Evolutionary conservation across 64 coral and sea anemone species (phyloP), one percentile per base, ranked within the genome.

Genomic region (Orbicella faveolata): DNA sequence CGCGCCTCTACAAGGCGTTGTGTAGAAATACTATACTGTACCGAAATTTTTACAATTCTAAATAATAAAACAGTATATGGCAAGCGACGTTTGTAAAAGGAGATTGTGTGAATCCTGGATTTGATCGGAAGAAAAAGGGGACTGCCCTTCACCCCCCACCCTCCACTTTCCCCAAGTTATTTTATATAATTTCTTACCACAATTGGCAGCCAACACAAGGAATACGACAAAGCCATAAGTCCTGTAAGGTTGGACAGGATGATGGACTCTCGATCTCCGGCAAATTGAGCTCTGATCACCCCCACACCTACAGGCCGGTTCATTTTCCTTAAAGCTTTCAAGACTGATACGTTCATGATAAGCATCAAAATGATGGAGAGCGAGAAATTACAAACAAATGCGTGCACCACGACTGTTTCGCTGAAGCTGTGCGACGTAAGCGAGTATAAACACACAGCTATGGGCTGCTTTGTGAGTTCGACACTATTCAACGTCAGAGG

Each of bases 381-480:
- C 20, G 36, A 26, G 39, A 89, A 89, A 51, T 89, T 89, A 6
- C 55, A 33, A n/a, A 89, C 35, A 54, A 89, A 89, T 6, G 87
- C 74, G 30, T 79, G 74, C 9, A 89, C 87, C 15, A 89, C 87
- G 26, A 79, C 20, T 41, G 21, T 17, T 79, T 78, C 87, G 18
- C 51, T 21, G 16, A 26, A 17, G 10, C 54, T 89, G 3, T 51
- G 21, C 1, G 54, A 79, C 12, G 57, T 44, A 30, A 89, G 78
- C 25, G 87, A 89, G 55, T 89, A 89, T 75, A 89, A 52, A 63
- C 87, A 89, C 36, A 79, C 20, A 51, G 76, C 34, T 48, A 89
- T 30, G 2, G 87, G 87, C 51, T 79, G 61, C 52, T 79, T 78
- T 62, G 44, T 37, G 9, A 89, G 74, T 19, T 79, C 87, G 3